Percentiles rank a stretch among this genome's conserved stretches.
Conservation (phyloP, 2,797 vertebrate species). For the Xenops minutus region DNA sequence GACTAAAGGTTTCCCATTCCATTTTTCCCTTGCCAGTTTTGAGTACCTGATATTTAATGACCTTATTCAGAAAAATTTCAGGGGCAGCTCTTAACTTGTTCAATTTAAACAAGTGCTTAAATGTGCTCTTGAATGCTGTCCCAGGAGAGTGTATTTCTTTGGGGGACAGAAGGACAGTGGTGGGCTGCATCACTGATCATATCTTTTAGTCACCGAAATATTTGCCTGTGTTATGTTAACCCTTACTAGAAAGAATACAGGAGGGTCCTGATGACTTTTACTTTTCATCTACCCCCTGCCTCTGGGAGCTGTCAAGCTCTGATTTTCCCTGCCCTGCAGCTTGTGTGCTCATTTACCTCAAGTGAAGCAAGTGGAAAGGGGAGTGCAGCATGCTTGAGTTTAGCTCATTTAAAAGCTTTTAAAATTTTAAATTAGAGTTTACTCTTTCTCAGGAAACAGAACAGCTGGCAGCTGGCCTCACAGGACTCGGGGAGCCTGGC, state of each 20-base stretch:
- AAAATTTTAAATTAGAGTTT: conserved; percentile 37
- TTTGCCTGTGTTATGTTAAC: neutral
- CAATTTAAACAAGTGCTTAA: conserved; percentile 18
- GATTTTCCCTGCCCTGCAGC: neutral
- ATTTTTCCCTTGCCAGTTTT: neutral
- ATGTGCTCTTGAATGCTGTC: neutral
- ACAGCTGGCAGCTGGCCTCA: conserved; percentile 44
- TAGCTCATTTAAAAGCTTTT: conserved; percentile 29
- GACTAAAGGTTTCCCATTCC: neutral
- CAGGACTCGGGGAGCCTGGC: conserved; percentile 3
- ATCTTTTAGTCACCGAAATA: neutral
- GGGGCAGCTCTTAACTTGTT: conserved; percentile 22
- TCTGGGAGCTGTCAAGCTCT: neutral
- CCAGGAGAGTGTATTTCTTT: neutral
- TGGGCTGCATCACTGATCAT: neutral
- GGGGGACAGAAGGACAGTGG: neutral
- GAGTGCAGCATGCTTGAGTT: conserved; percentile 12
- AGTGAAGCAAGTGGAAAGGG: conserved; percentile 1
- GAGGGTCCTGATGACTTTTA: neutral
- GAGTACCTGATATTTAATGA: conserved; percentile 2
- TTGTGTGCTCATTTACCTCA: neutral
- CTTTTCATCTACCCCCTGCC: neutral
- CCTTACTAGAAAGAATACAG: neutral
- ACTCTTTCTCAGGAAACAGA: conserved; percentile 38
- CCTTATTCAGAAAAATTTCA: neutral